Conservation (phyloP, 2,797 vertebrate species). For the Sebastes hopkinsi region DNA sequence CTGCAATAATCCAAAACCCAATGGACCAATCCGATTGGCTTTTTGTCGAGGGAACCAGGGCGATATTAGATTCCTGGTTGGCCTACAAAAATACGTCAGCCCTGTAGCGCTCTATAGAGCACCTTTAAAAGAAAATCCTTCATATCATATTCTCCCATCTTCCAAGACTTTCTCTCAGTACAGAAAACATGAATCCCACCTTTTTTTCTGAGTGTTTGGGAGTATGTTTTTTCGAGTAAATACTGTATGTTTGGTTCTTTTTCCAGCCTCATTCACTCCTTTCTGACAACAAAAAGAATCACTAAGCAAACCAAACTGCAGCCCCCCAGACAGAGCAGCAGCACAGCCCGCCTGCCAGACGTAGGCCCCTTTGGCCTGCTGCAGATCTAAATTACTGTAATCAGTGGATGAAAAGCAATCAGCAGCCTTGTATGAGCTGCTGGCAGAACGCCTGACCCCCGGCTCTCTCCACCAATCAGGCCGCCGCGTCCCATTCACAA, state of each 20-base stretch:
- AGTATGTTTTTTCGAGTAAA: neutral
- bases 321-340: slow-evolving; percentile 30
- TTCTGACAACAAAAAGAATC: slow-evolving; percentile 10
- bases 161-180: neutral
- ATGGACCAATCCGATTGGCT: too few species aligned
- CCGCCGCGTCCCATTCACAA: slow-evolving; percentile 60
- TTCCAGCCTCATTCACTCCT: slow-evolving; percentile 28
- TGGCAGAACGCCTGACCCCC: slow-evolving; percentile 67
- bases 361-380: slow-evolving; percentile 58
- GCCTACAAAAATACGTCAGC: too few species aligned
- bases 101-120: too few species aligned
- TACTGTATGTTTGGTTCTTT: slow-evolving; percentile 1
- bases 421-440: slow-evolving; percentile 73
- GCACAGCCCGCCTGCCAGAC: slow-evolving; percentile 58
- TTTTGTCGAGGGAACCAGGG: too few species aligned
- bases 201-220: neutral
- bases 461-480: slow-evolving; percentile 71
- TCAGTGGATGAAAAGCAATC: slow-evolving; percentile 84
- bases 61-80: rapidly evolving
- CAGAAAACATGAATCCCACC: neutral
- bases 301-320: neutral
- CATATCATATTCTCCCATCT: neutral
- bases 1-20: too few species aligned
- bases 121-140: neutral
- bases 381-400: slow-evolving; percentile 80